Base-by-base conservation (phyloP, 2,888 invertebrate species). In the Cantharis rufa region DNA sequence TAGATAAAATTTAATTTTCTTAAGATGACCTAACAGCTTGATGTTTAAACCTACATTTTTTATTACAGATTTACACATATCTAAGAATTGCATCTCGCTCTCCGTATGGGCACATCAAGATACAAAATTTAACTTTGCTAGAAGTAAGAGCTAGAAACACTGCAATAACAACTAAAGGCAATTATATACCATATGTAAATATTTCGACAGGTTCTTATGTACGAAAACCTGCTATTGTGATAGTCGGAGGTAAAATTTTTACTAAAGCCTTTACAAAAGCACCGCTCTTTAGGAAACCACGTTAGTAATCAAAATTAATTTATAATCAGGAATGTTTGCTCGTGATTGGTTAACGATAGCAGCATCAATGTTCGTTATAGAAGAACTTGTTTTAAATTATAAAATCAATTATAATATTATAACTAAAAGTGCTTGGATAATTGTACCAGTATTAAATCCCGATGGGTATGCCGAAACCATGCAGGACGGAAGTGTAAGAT, bases 231-330 rank as follows among this genome's bases (percentile, higher is more conserved):
- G 10, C 66, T 21, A 72, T 72, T 48, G 64, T 48, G 15, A 15
- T 72, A 10, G 62, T 72, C 24, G 72, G 64, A 72, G 72, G 72
- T 72, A 66, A 72, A 69, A 10, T n/a, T n/a, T 10, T 21, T 28
- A n/a, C 5, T 28, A 4, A 10, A 27, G 10, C n/a, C n/a, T n/a
- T n/a, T n/a, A n/a, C n/a, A n/a, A n/a, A n/a, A n/a, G n/a, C 21
- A 21, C 4, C 21, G 21, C 21, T 21, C 4, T 21, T 2, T 27
- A 27, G 10, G 27, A 27, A 27, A 27, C 10, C 10, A 10, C 9
- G 21, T 0, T 21, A 21, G 21, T 27, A 27, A 13, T 21, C 15
- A 10, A 11, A 32, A 69, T 18, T 21, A 70, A n/a, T 62, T 63
- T 7, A n/a, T 63, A 13, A 15, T 27, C 28, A 72, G 72, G 72